Percentiles rank a stretch among this genome's conserved stretches.
Evolutionary conservation across 2,113 vertebrate species (phyloP).

Genomic region (Ardeotis arabs): DNA sequence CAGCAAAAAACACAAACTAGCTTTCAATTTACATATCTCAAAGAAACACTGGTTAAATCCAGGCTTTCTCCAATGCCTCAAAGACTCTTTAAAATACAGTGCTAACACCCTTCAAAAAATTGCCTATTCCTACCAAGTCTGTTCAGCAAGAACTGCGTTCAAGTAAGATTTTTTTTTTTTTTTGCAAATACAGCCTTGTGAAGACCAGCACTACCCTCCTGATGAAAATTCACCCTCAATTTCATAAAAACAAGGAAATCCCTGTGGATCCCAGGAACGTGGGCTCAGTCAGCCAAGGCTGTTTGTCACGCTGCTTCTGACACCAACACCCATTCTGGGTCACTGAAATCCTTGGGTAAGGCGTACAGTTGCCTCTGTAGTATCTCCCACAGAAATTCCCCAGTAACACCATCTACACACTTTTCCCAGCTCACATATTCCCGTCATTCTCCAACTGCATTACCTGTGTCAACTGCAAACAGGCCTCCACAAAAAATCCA

Average conservation of each 20-base stretch:
- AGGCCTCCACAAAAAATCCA: neutral
- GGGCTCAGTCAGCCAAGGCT: neutral
- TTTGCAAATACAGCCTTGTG: neutral
- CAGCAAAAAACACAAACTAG: neutral
- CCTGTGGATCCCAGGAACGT: fast-evolving
- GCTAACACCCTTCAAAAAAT: neutral
- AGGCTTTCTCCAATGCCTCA: neutral
- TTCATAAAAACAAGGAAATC: neutral
- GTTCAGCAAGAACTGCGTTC: neutral
- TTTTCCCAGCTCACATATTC: neutral
- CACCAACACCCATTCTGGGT: neutral
- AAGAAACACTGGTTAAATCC: neutral
- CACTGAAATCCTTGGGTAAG: neutral
- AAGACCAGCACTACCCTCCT: neutral
- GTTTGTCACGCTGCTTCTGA: neutral
- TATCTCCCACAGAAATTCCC: neutral
- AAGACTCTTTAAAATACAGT: neutral
- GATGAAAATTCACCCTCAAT: neutral
- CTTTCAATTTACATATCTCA: neutral
- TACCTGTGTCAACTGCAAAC: neutral
- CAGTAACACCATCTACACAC: neutral
- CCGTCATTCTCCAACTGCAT: neutral
- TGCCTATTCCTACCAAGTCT: neutral
- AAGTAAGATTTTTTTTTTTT: neutral
- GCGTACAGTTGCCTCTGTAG: fast-evolving